phyloP scores from a whole-genome alignment of 64 coral and sea anemone genomes.

The Montipora capricornis region DNA sequence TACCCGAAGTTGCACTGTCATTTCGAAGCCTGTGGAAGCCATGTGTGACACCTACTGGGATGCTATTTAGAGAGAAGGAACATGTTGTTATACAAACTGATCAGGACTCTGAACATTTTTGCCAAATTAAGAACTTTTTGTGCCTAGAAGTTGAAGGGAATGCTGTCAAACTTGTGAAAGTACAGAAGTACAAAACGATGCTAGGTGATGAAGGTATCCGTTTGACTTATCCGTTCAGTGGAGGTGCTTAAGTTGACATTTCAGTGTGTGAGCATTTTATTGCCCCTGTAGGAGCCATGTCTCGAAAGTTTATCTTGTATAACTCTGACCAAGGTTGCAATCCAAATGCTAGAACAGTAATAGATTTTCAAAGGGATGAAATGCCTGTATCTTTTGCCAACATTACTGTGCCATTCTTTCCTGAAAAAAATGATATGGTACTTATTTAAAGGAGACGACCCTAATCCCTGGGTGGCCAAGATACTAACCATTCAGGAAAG shows the following conservation, averaged over 20 bases:
- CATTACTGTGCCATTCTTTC: slow-evolving; percentile 16
- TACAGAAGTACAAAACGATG: not conserved
- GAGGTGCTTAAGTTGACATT: too few relatives aligned
- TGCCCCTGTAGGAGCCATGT: not conserved
- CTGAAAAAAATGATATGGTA: slow-evolving; percentile 28
- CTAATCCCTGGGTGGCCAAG: slow-evolving; percentile 20
- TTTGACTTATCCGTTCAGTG: not conserved
- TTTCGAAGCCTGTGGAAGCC: not conserved
- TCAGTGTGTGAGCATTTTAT: not conserved
- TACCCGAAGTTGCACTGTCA: not conserved
- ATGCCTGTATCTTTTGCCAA: not conserved
- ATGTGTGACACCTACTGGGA: not conserved
- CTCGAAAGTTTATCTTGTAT: not conserved
- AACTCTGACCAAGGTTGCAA: not conserved
- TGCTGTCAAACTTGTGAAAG: not conserved
- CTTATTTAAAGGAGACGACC: slow-evolving; percentile 30
- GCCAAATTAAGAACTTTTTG: not conserved
- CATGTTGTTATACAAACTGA: not conserved
- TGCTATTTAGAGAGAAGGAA: not conserved
- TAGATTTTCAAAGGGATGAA: not conserved
- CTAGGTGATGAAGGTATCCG: not conserved
- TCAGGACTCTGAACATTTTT: not conserved
- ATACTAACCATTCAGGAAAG: not conserved
- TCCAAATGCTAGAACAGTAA: not conserved
- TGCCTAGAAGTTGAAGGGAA: slow-evolving; percentile 4